Evolutionary conservation across 2,888 invertebrate species (phyloP).

Genomic region (Andrena trimmerana): DNA sequence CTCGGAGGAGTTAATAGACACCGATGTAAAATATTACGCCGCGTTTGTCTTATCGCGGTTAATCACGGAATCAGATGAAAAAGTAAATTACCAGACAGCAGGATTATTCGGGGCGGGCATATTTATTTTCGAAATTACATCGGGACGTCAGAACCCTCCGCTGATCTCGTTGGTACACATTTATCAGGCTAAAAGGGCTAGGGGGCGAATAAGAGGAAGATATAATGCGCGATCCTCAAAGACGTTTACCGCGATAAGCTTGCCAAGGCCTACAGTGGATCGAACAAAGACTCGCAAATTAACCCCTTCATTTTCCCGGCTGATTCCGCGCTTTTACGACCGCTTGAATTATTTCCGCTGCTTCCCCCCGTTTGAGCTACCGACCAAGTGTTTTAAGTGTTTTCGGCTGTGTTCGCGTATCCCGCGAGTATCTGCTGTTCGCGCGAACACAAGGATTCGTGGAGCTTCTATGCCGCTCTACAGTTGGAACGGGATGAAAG

Average conservation of each 20-base stretch:
- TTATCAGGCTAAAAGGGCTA: slow-evolving; percentile 30
- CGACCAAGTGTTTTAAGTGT: slow-evolving; percentile 18
- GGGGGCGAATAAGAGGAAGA: slow-evolving; percentile 11
- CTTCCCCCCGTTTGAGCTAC: slow-evolving; percentile 17
- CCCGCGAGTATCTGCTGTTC: not conserved
- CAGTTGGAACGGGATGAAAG: not conserved
- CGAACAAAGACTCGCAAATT: slow-evolving; percentile 59
- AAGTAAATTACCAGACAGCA: slow-evolving; percentile 27
- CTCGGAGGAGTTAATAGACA: not conserved
- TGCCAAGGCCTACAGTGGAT: slow-evolving; percentile 11
- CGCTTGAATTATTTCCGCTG: slow-evolving; percentile 53
- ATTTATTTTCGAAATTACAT: slow-evolving; percentile 52
- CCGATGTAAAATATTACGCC: not conserved
- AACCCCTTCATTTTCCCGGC: slow-evolving; percentile 44
- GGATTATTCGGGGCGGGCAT: slow-evolving; percentile 16
- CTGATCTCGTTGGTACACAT: slow-evolving; percentile 24
- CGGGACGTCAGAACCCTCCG: slow-evolving; percentile 26
- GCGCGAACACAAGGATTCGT: not conserved
- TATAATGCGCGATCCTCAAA: slow-evolving; percentile 36
- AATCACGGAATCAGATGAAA: slow-evolving; percentile 23
- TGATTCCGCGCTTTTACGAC: slow-evolving; percentile 52
- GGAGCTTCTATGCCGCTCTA: not conserved
- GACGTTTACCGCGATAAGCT: slow-evolving; percentile 67
- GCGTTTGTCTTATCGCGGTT: slow-evolving; percentile 6
- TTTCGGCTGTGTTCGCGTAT: slow-evolving; percentile 13